These are phyloP conservation scores for Fistularia commersonii DNA, from an alignment of 2,797 vertebrate species.

Conservation along the genomic window DNA sequence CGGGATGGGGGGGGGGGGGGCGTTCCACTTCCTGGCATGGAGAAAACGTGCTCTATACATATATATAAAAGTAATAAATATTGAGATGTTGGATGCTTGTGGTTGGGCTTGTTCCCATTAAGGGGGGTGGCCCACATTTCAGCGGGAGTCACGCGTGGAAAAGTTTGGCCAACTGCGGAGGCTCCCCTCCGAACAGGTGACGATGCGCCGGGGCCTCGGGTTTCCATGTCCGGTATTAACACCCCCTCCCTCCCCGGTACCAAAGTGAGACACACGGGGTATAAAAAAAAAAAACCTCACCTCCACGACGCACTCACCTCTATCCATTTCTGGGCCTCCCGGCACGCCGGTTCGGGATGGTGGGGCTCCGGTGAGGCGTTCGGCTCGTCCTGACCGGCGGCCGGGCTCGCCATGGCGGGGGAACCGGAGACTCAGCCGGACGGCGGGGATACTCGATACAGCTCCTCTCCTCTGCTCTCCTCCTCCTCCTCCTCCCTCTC, in stretches of 20 bases:
- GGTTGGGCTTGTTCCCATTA: background rate
- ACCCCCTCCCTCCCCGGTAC: slow-evolving; percentile 23
- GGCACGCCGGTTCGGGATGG: slow-evolving; percentile 81
- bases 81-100: background rate
- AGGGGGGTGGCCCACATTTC: background rate
- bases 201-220: slow-evolving; percentile 46
- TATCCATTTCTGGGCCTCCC: slow-evolving; percentile 94
- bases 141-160: too few relatives aligned
- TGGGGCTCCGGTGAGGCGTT: slow-evolving; percentile 54
- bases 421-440: slow-evolving; percentile 16
- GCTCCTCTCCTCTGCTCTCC: background rate
- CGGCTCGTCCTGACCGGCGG: slow-evolving; percentile 62
- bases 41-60: background rate
- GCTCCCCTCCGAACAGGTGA: slow-evolving; percentile 67
- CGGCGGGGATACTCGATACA: slow-evolving; percentile 14
- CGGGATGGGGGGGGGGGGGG: slow-evolving; percentile 54
- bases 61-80: too few relatives aligned
- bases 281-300: too few relatives aligned
- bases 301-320: too few relatives aligned
- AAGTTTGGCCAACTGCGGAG: too few relatives aligned
- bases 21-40: slow-evolving; percentile 32
- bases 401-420: slow-evolving; percentile 84
- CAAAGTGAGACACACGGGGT: too few relatives aligned
- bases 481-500: slow-evolving; percentile 7
- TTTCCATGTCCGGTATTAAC: slow-evolving; percentile 54